These are phyloP conservation scores for Drosophila saltans DNA, from an alignment of 1,140 invertebrate species.

Conservation along the genomic window DNA sequence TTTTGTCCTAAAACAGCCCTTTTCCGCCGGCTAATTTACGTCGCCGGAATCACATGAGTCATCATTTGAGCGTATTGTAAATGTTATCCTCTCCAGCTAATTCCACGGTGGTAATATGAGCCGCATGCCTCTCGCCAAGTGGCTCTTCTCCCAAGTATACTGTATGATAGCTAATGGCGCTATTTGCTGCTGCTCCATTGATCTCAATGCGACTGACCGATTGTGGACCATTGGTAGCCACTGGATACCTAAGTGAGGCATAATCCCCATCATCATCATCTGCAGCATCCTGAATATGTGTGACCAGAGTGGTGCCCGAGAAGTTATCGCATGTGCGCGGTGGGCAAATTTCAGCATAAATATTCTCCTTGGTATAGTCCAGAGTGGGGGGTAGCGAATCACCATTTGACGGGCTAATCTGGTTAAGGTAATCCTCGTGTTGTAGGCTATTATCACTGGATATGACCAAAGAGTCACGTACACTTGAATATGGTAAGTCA, in stretches of 20 bases:
- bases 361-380: slow-evolving; percentile 85
- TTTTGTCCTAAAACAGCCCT: slow-evolving; percentile 56
- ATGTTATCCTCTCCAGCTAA: slow-evolving; percentile 77
- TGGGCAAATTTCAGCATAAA: slow-evolving; percentile 86
- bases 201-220: slow-evolving; percentile 77
- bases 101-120: slow-evolving; percentile 72
- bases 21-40: slow-evolving; percentile 72
- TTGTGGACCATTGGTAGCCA: slow-evolving; percentile 54
- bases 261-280: slow-evolving; percentile 71
- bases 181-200: slow-evolving; percentile 59
- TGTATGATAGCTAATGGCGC: slow-evolving; percentile 76
- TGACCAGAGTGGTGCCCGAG: slow-evolving; percentile 56
- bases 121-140: slow-evolving; percentile 60
- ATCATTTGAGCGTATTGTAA: slow-evolving; percentile 83
- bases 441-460: slow-evolving; percentile 50
- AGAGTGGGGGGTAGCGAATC: slow-evolving; percentile 22
- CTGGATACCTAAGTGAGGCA: slow-evolving; percentile 69
- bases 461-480: slow-evolving; percentile 75
- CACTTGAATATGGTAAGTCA: slow-evolving; percentile 80
- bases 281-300: slow-evolving; percentile 47
- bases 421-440: slow-evolving; percentile 25
- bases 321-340: slow-evolving; percentile 63
- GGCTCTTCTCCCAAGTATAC: slow-evolving; percentile 76
- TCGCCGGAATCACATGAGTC: slow-evolving; percentile 82
- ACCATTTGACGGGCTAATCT: neutral